Evolutionary conservation across 1,140 invertebrate genomes (phyloP).

Genomic region (Apis dorsata): DNA sequence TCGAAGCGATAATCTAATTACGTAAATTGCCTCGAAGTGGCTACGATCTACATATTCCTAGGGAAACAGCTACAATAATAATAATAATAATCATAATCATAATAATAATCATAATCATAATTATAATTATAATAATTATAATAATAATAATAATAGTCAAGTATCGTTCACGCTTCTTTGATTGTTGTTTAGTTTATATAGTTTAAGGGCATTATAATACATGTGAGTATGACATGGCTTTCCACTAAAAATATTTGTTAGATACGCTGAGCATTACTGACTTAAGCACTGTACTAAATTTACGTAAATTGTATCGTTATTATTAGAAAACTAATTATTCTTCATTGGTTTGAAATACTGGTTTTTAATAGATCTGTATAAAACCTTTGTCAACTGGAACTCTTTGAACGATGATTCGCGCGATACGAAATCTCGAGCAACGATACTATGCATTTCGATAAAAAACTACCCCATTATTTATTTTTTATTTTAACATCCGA

Average conservation of each 20-base stretch:
- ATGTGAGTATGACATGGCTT: conserved; percentile 78
- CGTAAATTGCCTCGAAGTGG: conserved; percentile 73
- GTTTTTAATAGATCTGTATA: conserved; percentile 78
- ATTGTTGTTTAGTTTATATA: conserved; percentile 73
- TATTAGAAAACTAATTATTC: conserved; percentile 80
- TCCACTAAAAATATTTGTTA: conserved; percentile 78
- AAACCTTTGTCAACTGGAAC: conserved; percentile 79
- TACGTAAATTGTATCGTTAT: conserved; percentile 75
- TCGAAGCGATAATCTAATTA: conserved; percentile 65
- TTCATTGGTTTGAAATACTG: conserved; percentile 80
- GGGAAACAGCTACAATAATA: conserved; percentile 64
- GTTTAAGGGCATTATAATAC: conserved; percentile 74
- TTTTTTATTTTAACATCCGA: conserved; percentile 19
- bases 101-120: not conserved
- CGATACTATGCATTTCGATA: conserved; percentile 63
- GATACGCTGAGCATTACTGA: conserved; percentile 77
- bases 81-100: not conserved
- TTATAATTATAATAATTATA: not conserved
- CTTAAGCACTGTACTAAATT: conserved; percentile 77
- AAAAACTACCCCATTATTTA: conserved; percentile 43
- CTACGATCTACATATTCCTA: conserved; percentile 70
- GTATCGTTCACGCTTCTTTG: conserved; percentile 73
- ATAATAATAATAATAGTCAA: conserved; percentile 64
- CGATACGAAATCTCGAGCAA: conserved; percentile 64
- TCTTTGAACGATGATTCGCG: conserved; percentile 77